Evolutionary conservation across 2,888 invertebrate species (phyloP).

Genomic region (Oscheius sp.): DNA sequence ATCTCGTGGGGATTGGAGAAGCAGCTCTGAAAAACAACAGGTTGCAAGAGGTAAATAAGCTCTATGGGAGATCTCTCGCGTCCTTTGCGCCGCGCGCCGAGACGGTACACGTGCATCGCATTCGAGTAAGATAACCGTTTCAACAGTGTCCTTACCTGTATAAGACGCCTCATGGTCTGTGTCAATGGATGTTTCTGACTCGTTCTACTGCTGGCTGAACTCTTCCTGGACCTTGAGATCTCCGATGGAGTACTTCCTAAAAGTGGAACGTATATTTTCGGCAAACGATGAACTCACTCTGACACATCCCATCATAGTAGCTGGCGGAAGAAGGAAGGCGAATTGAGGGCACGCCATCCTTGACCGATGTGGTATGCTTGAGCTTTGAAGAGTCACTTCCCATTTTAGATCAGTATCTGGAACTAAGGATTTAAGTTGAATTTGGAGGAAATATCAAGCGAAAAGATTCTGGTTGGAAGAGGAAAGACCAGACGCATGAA

Average conservation of each 20-base stretch:
- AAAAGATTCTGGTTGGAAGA: not conserved
- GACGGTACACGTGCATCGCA: no score
- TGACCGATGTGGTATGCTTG: constrained; percentile 27
- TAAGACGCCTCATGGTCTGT: constrained; percentile 54
- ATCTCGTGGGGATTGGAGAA: constrained; percentile 68
- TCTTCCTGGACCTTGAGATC: constrained; percentile 34
- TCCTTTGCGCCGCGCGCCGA: not conserved
- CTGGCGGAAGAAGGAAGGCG: constrained; percentile 38
- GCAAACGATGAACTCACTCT: constrained; percentile 31
- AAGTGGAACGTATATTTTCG: not conserved
- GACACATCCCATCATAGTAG: constrained; percentile 39
- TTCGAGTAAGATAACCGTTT: no score
- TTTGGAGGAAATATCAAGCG: not conserved
- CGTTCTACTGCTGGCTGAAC: constrained; percentile 39
- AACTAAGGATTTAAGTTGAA: not conserved
- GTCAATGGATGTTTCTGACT: constrained; percentile 45
- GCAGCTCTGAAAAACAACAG: constrained; percentile 53
- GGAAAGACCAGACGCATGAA: not conserved
- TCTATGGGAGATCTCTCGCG: not conserved
- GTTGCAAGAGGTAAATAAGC: not conserved
- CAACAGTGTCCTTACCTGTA: constrained; percentile 46
- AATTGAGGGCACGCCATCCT: constrained; percentile 38
- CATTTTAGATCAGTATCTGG: constrained; percentile 27
- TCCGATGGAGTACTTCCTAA: constrained; percentile 9
- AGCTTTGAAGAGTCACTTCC: constrained; percentile 41